Evolutionary conservation across 2,888 invertebrate species (phyloP), one percentile per base, ranked within the genome.

Genomic region (Pollenia griseotomentosa): DNA sequence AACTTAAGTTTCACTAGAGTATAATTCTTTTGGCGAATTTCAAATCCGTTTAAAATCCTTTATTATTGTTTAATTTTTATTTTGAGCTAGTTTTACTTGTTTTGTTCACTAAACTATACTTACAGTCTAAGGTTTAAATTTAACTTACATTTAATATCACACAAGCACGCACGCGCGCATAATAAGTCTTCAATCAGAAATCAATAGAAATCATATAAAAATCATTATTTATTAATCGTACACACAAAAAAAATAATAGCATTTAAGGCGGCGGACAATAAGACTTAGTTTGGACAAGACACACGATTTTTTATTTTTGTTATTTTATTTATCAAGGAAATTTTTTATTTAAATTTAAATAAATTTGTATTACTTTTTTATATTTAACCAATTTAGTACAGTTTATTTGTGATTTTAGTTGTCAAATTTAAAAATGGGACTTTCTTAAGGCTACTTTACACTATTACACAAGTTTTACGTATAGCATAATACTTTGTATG

Each of bases 41-140:
- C 83, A 88, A 88, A 88, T 89, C 89, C 89, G 89, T 89, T 89
- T 89, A 89, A 89, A 89, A 89, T 89, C 89, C 88, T 89, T 89
- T 89, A 74, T 88, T 84, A 83, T 70, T 73, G 71, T 85, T 75
- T 6, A 33, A 33, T 33, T 33, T 63, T 83, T 80, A 53, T 73
- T 84, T 85, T 87, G 83, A 84, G 83, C 84, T 87, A 80, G 68
- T 87, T 81, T 86, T 71, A 68, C 63, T 70, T 23, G 23, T 23
- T 83, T 55, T 66, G 70, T 66, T 81, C 70, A 33, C 75, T 71
- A 78, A 59, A 68, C 79, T 82, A 68, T 68, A 53, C 83, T 88
- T 86, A 75, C 85, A 86, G 16, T 33, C 84, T 88, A 88, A 88
- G 53, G 68, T 86, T 81, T 82, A 79, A 53, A 84, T 89, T 73